Evolutionary conservation across 2,888 invertebrate species (phyloP).

Genomic region (Trichogramma dendrolimi): DNA sequence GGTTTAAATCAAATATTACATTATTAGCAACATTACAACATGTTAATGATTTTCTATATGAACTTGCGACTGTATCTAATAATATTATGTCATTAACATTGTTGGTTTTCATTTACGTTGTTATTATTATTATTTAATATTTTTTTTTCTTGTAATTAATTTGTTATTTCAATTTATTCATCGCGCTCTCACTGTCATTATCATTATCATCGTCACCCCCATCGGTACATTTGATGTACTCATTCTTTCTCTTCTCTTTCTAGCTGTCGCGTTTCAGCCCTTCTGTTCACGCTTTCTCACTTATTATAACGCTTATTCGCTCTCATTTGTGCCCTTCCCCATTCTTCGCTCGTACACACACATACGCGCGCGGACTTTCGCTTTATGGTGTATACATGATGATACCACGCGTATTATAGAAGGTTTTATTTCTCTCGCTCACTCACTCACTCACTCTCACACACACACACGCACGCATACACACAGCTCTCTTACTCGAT

Average conservation of each 20-base stretch:
- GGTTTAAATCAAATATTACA: neutral
- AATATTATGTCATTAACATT: conserved; percentile 38
- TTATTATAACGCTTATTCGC: no score
- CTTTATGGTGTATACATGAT: neutral
- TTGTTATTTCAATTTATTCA: no score
- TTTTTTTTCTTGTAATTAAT: neutral
- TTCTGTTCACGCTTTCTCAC: no score
- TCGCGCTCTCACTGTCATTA: no score
- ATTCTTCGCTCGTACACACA: no score
- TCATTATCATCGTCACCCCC: no score
- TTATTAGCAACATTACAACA: conserved; percentile 40
- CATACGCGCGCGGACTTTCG: no score
- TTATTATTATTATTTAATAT: neutral
- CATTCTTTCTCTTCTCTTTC: no score
- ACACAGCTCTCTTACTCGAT: conserved; percentile 15
- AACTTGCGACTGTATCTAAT: conserved; percentile 39
- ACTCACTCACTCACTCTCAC: conserved; percentile 16
- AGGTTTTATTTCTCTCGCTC: conserved; percentile 11
- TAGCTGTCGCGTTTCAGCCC: no score
- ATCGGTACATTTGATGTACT: no score
- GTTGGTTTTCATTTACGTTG: conserved; percentile 19
- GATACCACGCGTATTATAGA: neutral
- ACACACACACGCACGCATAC: conserved; percentile 19
- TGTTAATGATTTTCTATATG: conserved; percentile 37
- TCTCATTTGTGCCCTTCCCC: no score